A percentile compares a stretch with the other conserved stretches of the same genome.
These are phyloP conservation scores for Gambelia wislizenii DNA, from an alignment of 2,797 vertebrate genomes.

Conservation along the genomic window DNA sequence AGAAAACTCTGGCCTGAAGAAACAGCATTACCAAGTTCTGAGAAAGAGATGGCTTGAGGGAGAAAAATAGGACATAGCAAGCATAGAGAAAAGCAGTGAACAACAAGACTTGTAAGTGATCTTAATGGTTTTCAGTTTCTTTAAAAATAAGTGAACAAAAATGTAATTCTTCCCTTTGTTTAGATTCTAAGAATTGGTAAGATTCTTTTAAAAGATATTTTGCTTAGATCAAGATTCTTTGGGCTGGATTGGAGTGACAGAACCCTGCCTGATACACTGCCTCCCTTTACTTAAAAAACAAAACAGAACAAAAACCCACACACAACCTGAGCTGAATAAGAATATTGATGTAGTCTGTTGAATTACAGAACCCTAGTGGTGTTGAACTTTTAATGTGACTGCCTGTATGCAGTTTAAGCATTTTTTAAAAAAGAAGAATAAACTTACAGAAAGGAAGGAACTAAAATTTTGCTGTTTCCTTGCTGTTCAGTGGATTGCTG, in stretches of 20 bases:
- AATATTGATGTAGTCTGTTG: not conserved
- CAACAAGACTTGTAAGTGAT: not conserved
- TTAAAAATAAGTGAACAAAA: not conserved
- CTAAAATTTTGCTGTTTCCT: not conserved
- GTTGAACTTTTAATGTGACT: not conserved
- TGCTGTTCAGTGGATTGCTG: not conserved
- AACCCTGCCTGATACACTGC: not conserved
- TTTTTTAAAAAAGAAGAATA: not conserved
- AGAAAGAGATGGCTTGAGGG: not conserved
- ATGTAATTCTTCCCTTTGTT: not conserved
- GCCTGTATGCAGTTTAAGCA: not conserved
- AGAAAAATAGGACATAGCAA: not conserved
- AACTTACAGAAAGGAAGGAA: not conserved
- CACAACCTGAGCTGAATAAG: not conserved
- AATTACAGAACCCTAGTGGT: not conserved
- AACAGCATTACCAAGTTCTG: too few species aligned
- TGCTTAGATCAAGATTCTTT: not conserved
- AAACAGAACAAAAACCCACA: not conserved
- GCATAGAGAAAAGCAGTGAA: not conserved
- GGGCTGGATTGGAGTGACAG: not conserved
- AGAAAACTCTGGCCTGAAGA: not conserved
- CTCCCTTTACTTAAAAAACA: not conserved
- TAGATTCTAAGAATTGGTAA: not conserved
- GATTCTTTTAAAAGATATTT: not conserved
- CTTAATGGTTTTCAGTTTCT: not conserved